These are phyloP conservation scores for Aelia acuminata DNA, from an alignment of 2,888 invertebrate genomes.

Conservation along the genomic window DNA sequence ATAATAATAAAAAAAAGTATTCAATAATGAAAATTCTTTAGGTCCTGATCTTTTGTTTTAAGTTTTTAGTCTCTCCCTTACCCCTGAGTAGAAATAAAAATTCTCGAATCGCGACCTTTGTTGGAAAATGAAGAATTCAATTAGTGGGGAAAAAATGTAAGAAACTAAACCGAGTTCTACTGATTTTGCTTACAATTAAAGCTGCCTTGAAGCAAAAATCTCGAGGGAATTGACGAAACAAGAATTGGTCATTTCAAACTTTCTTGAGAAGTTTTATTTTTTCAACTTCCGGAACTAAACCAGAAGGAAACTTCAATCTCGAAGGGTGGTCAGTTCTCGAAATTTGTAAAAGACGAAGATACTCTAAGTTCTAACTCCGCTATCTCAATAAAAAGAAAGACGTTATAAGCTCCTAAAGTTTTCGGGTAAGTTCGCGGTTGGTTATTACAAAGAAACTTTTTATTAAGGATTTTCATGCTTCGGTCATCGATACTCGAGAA, in stretches of 20 bases:
- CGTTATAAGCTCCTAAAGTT: not conserved
- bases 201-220: not conserved
- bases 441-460: constrained; percentile 19
- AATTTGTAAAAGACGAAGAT: not conserved
- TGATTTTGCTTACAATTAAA: too few species aligned
- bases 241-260: not conserved
- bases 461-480: not conserved
- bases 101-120: too few species aligned
- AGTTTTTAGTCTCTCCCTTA: too few species aligned
- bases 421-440: not conserved
- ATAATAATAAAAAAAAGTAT: too few species aligned
- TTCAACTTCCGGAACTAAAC: not conserved
- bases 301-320: not conserved
- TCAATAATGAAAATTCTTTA: too few species aligned
- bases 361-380: not conserved
- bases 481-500: not conserved
- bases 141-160: too few species aligned
- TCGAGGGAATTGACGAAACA: not conserved
- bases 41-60: too few species aligned
- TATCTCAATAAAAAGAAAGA: constrained; percentile 25
- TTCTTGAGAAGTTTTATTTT: not conserved
- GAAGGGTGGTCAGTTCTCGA: not conserved
- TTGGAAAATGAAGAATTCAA: too few species aligned
- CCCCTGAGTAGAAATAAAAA: too few species aligned
- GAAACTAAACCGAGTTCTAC: too few species aligned